Evolutionary conservation across 2,888 invertebrate species (phyloP), one percentile per base, ranked within the genome.

Genomic region (Hirtodrosophila cameraria): DNA sequence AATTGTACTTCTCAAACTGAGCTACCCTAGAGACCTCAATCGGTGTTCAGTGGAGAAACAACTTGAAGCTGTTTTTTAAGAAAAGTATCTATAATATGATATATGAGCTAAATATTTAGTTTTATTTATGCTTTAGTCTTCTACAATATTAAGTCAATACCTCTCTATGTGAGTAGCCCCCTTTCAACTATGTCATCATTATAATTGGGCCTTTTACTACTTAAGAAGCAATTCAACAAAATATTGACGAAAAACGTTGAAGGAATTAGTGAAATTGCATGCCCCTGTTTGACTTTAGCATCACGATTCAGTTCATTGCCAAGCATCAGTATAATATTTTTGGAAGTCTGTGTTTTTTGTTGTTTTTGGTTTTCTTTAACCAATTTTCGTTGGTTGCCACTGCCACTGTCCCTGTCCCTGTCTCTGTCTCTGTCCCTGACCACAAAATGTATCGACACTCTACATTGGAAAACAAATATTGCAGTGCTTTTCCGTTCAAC

Each of bases 211-310:
- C 11, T 28, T 28, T 28, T 11, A 38, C 64, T 70, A 70, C 65
- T 61, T 61, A 61, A 61, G 61, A 60, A 67, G 68, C 66, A 41
- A 60, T 39, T 45, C 41, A 52, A 60, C 67, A 45, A 66, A 66
- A 54, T 57, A 55, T 60, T 64, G 58, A 67, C 41, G 9, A 48
- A 13, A 57, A 59, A 70, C 64, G 59, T 70, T 68, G 59, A 48
- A 46, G 48, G 70, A 70, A 69, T 70, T 70, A 70, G 70, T 50
- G 60, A 48, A 70, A 70, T 70, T 70, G 57, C 70, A 70, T 70
- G 42, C 66, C 60, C 39, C 61, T 54, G 68, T 53, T 69, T 69
- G 70, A 36, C 60, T 60, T 58, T 57, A 35, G 53, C 5, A 57
- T 65, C 70, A 70, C 70, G 70, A 70, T 70, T 46, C 57, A 60